These are phyloP conservation scores for Uropsilus gracilis DNA, from an alignment of 2,113 vertebrate genomes.

Conservation along the genomic window DNA sequence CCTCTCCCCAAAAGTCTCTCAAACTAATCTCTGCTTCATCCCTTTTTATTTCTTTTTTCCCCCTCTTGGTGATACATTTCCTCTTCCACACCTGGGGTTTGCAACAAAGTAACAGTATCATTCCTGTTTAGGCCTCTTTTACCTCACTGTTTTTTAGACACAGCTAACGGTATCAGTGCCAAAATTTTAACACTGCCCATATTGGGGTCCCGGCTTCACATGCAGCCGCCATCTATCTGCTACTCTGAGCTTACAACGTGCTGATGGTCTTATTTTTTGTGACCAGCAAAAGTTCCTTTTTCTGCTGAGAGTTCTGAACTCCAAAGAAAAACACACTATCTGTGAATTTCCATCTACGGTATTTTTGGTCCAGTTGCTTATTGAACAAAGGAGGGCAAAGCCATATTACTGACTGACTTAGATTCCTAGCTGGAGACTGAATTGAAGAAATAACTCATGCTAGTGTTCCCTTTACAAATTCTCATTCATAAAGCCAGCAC, in stretches of 20 bases:
- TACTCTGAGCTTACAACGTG: neutral
- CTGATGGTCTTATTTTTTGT: neutral
- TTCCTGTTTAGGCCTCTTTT: no score
- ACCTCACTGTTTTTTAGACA: no score
- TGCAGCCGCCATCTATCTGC: no score
- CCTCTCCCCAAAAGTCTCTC: no score
- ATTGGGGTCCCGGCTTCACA: no score
- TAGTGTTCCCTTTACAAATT: neutral
- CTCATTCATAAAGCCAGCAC: neutral
- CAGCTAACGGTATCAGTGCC: no score
- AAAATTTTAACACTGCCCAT: no score
- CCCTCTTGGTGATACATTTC: no score
- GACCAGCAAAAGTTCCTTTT: neutral
- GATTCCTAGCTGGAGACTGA: constrained; percentile 18
- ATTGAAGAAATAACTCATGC: constrained; percentile 20
- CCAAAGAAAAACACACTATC: neutral
- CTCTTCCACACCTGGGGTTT: no score
- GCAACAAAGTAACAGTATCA: no score
- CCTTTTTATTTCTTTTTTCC: no score
- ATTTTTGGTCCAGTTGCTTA: neutral
- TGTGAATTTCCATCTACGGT: neutral
- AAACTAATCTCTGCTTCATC: no score
- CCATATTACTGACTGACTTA: neutral
- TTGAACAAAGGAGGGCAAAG: constrained; percentile 1
- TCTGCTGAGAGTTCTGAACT: neutral